A percentile compares a stretch with the other conserved stretches of the same genome.
These are phyloP conservation scores for Sebastiscus albofasciatus DNA, from an alignment of 2,797 vertebrate genomes.

Conservation along the genomic window DNA sequence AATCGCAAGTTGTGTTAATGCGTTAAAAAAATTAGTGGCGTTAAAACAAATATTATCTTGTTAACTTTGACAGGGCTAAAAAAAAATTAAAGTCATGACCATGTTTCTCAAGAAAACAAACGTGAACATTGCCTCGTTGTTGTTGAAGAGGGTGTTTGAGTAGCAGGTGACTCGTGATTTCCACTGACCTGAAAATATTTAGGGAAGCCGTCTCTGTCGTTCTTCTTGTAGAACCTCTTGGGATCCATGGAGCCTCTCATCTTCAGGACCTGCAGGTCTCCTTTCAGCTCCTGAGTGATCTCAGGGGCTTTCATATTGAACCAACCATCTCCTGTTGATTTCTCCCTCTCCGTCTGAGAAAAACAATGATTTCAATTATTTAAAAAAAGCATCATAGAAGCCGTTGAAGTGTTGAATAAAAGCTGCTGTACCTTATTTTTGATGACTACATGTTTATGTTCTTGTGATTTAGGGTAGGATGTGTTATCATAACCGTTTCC, in stretches of 20 bases:
- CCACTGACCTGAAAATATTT: conserved; percentile 93
- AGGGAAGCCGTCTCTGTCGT: conserved; percentile 93
- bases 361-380: background rate
- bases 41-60: too few relatives aligned
- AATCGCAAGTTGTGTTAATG: too few relatives aligned
- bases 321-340: conserved; percentile 92
- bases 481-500: background rate
- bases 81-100: too few relatives aligned
- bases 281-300: conserved; percentile 90
- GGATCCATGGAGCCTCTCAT: conserved; percentile 93
- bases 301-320: conserved; percentile 98
- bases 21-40: too few relatives aligned
- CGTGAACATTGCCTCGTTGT: background rate
- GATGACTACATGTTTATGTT: background rate
- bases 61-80: background rate
- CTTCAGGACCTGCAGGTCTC: conserved; percentile 91
- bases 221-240: conserved; percentile 98
- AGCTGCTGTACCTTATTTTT: background rate
- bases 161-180: background rate
- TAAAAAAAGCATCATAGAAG: background rate
- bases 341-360: conserved; percentile 86
- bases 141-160: fast-evolving
- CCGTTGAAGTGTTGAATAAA: background rate
- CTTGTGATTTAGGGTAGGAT: background rate
- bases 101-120: background rate